Percentiles rank a stretch among this genome's conserved stretches.
Conservation (phyloP, 2,113 vertebrate genomes). For the Hippocampus mohnikei region DNA sequence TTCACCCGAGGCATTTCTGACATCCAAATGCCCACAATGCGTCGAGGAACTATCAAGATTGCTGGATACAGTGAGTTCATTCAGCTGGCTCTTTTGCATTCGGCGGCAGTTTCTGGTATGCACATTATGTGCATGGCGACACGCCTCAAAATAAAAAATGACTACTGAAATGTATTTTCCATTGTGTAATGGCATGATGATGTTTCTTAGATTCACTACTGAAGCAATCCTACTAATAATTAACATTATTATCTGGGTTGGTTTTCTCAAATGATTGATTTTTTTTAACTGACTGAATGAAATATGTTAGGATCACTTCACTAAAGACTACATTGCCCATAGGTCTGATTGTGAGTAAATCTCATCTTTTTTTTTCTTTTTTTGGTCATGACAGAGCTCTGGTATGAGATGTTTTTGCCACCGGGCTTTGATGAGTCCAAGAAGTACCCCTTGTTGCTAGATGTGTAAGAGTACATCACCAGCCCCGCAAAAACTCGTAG, state of each 20-base stretch:
- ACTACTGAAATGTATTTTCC: too few species aligned
- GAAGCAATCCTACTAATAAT: too few species aligned
- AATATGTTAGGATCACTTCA: neutral
- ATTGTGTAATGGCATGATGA: neutral
- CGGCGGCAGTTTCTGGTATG: neutral
- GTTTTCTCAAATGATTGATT: too few species aligned
- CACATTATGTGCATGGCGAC: neutral
- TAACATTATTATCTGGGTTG: too few species aligned
- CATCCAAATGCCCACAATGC: constrained; percentile 82
- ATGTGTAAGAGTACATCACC: constrained; percentile 81
- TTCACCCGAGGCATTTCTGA: constrained; percentile 69
- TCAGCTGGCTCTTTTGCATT: neutral
- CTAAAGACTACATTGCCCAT: neutral
- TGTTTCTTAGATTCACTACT: too few species aligned
- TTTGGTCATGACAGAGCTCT: constrained; percentile 74
- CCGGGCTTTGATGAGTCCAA: constrained; percentile 85
- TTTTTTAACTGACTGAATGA: neutral
- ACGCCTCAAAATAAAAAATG: too few species aligned
- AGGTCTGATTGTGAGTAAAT: neutral
- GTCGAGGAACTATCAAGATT: constrained; percentile 55
- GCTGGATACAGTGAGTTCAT: constrained; percentile 73
- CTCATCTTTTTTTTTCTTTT: neutral
- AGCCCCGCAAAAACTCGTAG: neutral
- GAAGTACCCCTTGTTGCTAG: constrained; percentile 92
- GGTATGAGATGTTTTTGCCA: constrained; percentile 92